Conservation (phyloP, 2,113 vertebrate genomes). For the Chitala chitala region DNA sequence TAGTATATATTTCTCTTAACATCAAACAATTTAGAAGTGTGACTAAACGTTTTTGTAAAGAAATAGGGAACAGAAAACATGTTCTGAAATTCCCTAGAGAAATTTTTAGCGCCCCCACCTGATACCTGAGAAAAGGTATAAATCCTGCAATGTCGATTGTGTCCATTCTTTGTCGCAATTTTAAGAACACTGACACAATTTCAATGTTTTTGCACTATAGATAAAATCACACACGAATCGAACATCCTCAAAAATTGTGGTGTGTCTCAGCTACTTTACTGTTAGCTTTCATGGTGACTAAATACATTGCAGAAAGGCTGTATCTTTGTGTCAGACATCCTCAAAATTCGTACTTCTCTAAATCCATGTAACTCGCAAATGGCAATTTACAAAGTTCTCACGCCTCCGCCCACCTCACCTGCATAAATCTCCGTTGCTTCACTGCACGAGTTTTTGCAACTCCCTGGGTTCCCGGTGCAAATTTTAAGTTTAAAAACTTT, state of each 20-base stretch:
- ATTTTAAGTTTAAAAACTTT: neutral
- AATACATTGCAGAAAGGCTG: too few species aligned
- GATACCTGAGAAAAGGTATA: constrained; percentile 41
- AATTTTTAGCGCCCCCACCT: constrained; percentile 51
- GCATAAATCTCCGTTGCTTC: neutral
- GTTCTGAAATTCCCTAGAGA: constrained; percentile 27
- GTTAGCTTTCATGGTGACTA: too few species aligned
- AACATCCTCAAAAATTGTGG: too few species aligned
- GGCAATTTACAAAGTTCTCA: neutral
- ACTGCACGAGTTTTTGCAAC: neutral
- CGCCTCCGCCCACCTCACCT: neutral
- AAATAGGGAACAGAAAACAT: neutral
- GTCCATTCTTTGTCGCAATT: neutral
- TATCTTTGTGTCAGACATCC: too few species aligned
- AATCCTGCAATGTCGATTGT: neutral
- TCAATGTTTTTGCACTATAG: too few species aligned
- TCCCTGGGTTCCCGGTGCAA: neutral
- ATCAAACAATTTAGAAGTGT: neutral
- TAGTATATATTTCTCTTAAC: neutral
- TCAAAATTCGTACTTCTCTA: too few species aligned
- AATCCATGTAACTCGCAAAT: too few species aligned
- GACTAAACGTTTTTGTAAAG: neutral
- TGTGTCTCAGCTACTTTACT: too few species aligned
- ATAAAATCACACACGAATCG: too few species aligned
- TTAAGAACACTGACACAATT: neutral